Percentiles rank a stretch among this genome's conserved stretches.
phyloP scores from a whole-genome alignment of 2,113 vertebrate genomes.

The Etheostoma cragini region DNA sequence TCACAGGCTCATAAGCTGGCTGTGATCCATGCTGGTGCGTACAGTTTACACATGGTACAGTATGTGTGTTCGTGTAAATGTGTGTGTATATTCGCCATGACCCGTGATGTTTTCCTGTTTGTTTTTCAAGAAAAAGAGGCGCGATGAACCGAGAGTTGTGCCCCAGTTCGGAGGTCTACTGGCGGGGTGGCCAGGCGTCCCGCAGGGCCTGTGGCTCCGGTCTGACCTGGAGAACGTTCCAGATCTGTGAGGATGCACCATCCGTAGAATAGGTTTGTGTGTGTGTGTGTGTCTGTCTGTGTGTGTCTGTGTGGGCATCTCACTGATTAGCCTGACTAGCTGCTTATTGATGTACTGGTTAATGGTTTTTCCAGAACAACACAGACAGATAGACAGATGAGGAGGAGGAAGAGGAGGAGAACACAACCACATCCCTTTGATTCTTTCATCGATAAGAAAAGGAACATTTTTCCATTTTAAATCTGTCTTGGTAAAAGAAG shows the following conservation, averaged over 20 bases:
- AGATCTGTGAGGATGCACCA: constrained; percentile 57
- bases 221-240: constrained; percentile 59
- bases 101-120: constrained; percentile 38
- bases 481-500: neutral
- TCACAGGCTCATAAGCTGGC: constrained; percentile 70
- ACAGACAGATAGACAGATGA: neutral
- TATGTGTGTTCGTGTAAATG: constrained; percentile 45
- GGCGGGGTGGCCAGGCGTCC: constrained; percentile 52
- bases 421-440: neutral
- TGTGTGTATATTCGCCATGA: constrained; percentile 53
- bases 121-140: constrained; percentile 13
- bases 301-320: constrained; percentile 37
- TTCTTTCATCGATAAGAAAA: too few species aligned
- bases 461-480: neutral
- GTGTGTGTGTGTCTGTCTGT: constrained; percentile 31
- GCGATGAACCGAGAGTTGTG: constrained; percentile 29
- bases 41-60: constrained; percentile 66
- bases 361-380: constrained; percentile 56
- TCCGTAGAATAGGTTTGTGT: constrained; percentile 20
- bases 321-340: constrained; percentile 49
- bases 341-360: constrained; percentile 53
- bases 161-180: constrained; percentile 29
- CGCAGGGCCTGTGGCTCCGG: constrained; percentile 37
- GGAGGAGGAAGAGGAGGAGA: neutral
- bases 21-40: constrained; percentile 72